A percentile compares a stretch with the other conserved stretches of the same genome.
Evolutionary conservation across 2,113 vertebrate species (phyloP).

Genomic region (Hemichromis elongatus): DNA sequence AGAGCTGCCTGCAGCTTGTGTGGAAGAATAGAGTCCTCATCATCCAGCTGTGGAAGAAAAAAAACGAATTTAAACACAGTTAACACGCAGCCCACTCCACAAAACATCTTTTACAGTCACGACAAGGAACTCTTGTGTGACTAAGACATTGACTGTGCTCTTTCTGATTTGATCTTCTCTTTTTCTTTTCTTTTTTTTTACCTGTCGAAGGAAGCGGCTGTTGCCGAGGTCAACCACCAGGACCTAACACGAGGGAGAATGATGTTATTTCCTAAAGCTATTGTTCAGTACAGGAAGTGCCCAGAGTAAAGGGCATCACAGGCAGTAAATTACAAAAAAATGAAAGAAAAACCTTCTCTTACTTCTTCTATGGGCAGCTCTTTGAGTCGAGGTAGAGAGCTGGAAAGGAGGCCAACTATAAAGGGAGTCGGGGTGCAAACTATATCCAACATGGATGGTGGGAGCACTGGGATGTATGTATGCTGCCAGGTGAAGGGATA

Average conservation of each 20-base stretch:
- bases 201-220: conserved; percentile 92
- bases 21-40: conserved; percentile 93
- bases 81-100: not conserved
- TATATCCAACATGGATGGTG: conserved; percentile 92
- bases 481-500: conserved; percentile 90
- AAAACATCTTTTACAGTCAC: not conserved
- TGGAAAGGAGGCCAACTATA: conserved; percentile 91
- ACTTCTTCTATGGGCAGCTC: conserved; percentile 93
- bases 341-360: conserved; percentile 4
- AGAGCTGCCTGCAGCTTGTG: conserved; percentile 91
- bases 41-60: conserved; percentile 81
- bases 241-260: conserved; percentile 73
- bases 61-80: not conserved
- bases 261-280: conserved; percentile 63
- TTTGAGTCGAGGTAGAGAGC: conserved; percentile 86
- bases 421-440: conserved; percentile 94
- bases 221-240: conserved; percentile 93
- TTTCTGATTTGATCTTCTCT: not conserved
- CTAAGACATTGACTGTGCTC: not conserved
- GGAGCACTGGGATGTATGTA: conserved; percentile 93
- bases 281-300: conserved; percentile 42
- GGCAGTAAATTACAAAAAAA: not conserved
- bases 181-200: conserved; percentile 34
- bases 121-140: not conserved
- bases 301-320: not conserved